Conservation (phyloP, 2,797 vertebrate genomes). For the Chiloscyllium punctatum region DNA sequence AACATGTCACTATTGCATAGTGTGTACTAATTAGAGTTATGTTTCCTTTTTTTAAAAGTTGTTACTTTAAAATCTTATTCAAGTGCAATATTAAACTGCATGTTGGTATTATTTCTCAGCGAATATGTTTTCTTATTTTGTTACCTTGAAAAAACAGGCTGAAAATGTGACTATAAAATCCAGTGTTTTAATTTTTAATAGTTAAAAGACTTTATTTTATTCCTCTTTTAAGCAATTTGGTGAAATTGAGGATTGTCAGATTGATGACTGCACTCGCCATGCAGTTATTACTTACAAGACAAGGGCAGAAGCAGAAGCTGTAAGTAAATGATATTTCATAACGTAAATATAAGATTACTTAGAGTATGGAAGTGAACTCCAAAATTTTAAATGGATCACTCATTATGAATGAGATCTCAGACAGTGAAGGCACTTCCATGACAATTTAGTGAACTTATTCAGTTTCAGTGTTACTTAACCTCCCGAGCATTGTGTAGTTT, state of each 20-base stretch:
- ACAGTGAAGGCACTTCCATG: not conserved
- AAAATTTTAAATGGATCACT: not conserved
- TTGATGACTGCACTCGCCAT: conserved; percentile 74
- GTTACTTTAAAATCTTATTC: not conserved
- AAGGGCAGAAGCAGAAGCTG: conserved; percentile 87
- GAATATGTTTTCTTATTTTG: not conserved
- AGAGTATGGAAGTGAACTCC: not conserved
- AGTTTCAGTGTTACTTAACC: not conserved
- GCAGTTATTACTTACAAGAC: conserved; percentile 86
- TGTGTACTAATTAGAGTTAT: not conserved
- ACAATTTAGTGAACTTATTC: not conserved
- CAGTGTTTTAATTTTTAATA: not conserved
- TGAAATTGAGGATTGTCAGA: conserved; percentile 93
- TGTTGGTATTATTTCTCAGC: not conserved
- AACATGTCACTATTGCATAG: not conserved
- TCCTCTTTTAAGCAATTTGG: conserved; percentile 82
- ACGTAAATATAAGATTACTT: not conserved
- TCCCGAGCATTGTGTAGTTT: not conserved
- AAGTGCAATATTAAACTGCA: not conserved
- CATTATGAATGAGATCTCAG: not conserved
- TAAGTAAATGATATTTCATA: conserved; percentile 54
- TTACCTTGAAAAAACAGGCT: not conserved
- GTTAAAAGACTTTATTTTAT: not conserved
- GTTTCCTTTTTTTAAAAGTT: not conserved
- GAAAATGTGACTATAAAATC: not conserved